Evolutionary conservation across 2,113 vertebrate species (phyloP).

Genomic region (Ovis aries): DNA sequence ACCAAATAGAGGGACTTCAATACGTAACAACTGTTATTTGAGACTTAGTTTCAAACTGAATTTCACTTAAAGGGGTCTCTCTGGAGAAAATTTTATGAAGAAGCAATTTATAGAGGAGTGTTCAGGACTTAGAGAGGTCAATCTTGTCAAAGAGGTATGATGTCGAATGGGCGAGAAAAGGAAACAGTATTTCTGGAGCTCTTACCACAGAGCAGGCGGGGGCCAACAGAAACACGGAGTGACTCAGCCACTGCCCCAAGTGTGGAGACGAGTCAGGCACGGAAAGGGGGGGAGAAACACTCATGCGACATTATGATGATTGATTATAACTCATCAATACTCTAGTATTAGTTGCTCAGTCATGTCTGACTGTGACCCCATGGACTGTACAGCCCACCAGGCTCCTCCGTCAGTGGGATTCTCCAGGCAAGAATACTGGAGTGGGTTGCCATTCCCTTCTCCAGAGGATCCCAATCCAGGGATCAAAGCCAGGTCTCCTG

Average conservation of each 20-base stretch:
- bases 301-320: neutral
- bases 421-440: neutral
- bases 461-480: neutral
- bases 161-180: neutral
- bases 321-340: neutral
- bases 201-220: neutral
- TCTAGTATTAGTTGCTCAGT: neutral
- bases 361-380: neutral
- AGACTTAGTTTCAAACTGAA: neutral
- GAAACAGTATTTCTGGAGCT: neutral
- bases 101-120: neutral
- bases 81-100: neutral
- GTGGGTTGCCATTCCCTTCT: neutral
- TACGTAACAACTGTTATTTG: neutral
- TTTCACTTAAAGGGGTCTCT: neutral
- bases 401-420: neutral
- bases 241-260: neutral
- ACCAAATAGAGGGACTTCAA: neutral
- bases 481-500: neutral
- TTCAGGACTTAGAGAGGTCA: neutral
- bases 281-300: fast-evolving
- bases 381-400: neutral
- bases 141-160: neutral
- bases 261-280: no score
- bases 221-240: neutral